Conservation (phyloP, 2,888 invertebrate species). For the Phragmatobia fuliginosa region DNA sequence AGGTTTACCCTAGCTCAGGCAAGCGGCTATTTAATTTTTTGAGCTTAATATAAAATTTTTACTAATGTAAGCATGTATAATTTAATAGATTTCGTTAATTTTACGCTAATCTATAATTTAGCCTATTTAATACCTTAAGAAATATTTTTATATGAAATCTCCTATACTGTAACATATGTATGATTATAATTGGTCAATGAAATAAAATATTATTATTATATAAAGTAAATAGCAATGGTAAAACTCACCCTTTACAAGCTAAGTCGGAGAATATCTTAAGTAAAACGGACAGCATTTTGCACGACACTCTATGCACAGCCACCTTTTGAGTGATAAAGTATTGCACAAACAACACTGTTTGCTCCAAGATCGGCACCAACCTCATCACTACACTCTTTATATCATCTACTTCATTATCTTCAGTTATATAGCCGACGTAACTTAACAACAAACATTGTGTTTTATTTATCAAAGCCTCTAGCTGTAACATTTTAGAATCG, state of each 20-base stretch:
- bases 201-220: too few relatives aligned
- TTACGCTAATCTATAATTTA: too few relatives aligned
- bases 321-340: slow-evolving; percentile 93
- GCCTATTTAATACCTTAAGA: too few relatives aligned
- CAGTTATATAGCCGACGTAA: slow-evolving; percentile 76
- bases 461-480: slow-evolving; percentile 79
- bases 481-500: slow-evolving; percentile 88
- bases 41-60: too few relatives aligned
- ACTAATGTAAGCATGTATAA: too few relatives aligned
- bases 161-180: too few relatives aligned
- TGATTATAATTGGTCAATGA: too few relatives aligned
- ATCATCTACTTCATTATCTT: slow-evolving; percentile 53
- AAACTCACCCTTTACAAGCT: slow-evolving; percentile 89
- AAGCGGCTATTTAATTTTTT: too few relatives aligned
- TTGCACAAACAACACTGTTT: slow-evolving; percentile 91
- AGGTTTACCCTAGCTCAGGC: too few relatives aligned
- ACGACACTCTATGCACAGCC: slow-evolving; percentile 91
- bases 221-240: not conserved
- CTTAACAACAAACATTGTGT: slow-evolving; percentile 71
- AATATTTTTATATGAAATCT: too few relatives aligned
- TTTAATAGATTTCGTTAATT: too few relatives aligned
- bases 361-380: slow-evolving; percentile 91
- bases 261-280: slow-evolving; percentile 95
- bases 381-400: slow-evolving; percentile 75
- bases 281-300: slow-evolving; percentile 94